phyloP scores from a whole-genome alignment of 2,797 vertebrate species.

The Tamandua tetradactyla region DNA sequence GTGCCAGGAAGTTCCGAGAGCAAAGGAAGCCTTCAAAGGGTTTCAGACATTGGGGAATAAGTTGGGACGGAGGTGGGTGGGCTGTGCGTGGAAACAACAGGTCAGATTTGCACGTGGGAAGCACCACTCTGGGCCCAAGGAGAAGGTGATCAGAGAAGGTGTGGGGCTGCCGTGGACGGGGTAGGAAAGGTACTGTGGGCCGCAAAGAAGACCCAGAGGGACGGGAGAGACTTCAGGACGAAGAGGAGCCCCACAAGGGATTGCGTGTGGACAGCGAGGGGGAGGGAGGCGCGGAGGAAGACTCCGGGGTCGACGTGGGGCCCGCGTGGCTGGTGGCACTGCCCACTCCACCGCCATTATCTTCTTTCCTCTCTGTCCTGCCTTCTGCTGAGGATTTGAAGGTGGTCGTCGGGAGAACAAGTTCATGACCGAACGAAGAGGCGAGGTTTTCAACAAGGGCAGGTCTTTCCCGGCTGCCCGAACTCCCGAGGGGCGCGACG shows the following conservation, averaged over 20 bases:
- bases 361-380: background rate
- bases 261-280: background rate
- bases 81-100: background rate
- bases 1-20: background rate
- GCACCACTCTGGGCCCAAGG: background rate
- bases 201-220: background rate
- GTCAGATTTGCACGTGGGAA: slow-evolving; percentile 17
- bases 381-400: background rate
- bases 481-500: background rate
- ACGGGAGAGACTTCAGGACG: background rate
- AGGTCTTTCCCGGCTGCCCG: background rate
- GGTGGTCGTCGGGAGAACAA: background rate
- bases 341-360: background rate
- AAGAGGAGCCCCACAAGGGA: background rate
- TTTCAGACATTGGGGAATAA: slow-evolving; percentile 8
- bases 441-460: background rate
- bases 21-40: slow-evolving; percentile 10
- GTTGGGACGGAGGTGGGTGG: too few relatives aligned
- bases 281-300: background rate
- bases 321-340: background rate
- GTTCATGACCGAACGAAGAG: background rate
- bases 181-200: background rate
- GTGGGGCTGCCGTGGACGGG: background rate
- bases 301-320: background rate
- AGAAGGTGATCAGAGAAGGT: background rate